Evolutionary conservation across 2,888 invertebrate genomes (phyloP).

Genomic region (Dysmachus trigonus): DNA sequence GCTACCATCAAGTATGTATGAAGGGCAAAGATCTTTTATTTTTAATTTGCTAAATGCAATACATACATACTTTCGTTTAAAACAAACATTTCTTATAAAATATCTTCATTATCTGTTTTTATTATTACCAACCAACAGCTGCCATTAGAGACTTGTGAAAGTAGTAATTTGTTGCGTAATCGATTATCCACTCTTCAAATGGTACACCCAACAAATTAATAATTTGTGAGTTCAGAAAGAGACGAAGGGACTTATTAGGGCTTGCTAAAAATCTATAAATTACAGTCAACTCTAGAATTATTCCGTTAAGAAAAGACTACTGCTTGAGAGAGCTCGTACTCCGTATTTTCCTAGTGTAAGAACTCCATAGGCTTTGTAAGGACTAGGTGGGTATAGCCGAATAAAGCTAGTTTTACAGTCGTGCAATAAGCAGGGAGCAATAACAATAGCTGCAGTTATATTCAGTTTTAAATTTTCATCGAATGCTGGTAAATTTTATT

Average conservation of each 20-base stretch:
- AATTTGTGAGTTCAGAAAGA: not conserved
- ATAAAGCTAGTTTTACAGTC: not conserved
- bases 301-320: not conserved
- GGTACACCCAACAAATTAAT: not conserved
- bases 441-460: slow-evolving; percentile 15
- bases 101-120: not conserved
- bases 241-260: not conserved
- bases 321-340: not conserved
- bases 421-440: not conserved
- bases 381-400: not conserved
- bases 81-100: not conserved
- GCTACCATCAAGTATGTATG: no score
- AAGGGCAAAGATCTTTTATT: not conserved
- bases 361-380: not conserved
- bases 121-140: not conserved
- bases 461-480: slow-evolving; percentile 20
- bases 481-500: slow-evolving; percentile 33
- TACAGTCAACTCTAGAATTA: not conserved
- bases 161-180: not conserved
- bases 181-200: not conserved
- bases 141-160: not conserved
- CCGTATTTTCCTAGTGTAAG: not conserved
- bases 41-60: not conserved
- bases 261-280: not conserved
- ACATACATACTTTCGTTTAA: no score